phyloP scores from a whole-genome alignment of 2,797 vertebrate genomes.

The Tadarida brasiliensis region DNA sequence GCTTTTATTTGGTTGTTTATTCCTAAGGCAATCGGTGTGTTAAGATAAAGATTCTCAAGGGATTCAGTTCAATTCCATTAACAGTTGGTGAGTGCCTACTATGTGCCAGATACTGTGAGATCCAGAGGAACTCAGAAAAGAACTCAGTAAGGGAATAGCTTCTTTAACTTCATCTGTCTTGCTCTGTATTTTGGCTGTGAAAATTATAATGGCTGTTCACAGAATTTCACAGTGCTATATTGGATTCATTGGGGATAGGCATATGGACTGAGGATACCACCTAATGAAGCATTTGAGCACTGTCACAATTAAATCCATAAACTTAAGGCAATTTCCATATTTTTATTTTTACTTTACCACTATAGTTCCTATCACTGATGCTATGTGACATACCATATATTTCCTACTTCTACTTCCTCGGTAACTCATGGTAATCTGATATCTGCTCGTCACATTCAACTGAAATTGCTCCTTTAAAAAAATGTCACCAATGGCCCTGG shows the following conservation, averaged over 20 bases:
- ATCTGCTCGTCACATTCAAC: slow-evolving; percentile 1
- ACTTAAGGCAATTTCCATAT: slow-evolving; percentile 46
- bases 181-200: background rate
- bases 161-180: background rate
- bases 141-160: background rate
- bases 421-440: slow-evolving; percentile 38
- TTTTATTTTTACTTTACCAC: slow-evolving; percentile 39
- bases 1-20: background rate
- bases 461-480: slow-evolving; percentile 33
- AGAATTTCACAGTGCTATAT: background rate
- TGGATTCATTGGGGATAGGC: slow-evolving; percentile 45
- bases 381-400: slow-evolving; percentile 5
- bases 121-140: background rate
- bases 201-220: background rate
- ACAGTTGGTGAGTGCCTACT: background rate
- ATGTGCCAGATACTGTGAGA: background rate
- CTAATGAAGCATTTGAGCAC: slow-evolving; percentile 35
- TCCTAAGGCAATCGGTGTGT: background rate
- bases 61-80: slow-evolving; percentile 1
- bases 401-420: slow-evolving; percentile 28
- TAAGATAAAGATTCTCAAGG: background rate
- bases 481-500: background rate
- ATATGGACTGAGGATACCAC: background rate
- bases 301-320: slow-evolving; percentile 62
- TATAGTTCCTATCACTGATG: slow-evolving; percentile 30